Evolutionary conservation across 2,888 invertebrate species (phyloP).

Genomic region (Deilephila porcellus): DNA sequence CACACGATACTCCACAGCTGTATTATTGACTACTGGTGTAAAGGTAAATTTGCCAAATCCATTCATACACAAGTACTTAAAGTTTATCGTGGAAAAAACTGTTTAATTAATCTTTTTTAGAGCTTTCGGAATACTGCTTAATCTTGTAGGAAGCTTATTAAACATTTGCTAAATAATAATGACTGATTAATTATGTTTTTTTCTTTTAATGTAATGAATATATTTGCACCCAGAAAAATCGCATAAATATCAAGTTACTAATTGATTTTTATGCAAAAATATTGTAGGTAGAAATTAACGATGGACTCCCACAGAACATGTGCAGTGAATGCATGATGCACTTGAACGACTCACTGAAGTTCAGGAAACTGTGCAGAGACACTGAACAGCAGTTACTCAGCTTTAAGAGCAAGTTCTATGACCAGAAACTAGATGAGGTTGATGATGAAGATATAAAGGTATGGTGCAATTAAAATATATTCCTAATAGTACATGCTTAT

Average conservation of each 20-base stretch:
- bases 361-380: slow-evolving; percentile 54
- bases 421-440: not conserved
- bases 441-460: not conserved
- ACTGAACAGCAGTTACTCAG: slow-evolving; percentile 46
- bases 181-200: too few species aligned
- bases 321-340: slow-evolving; percentile 49
- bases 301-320: slow-evolving; percentile 60
- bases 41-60: slow-evolving; percentile 45
- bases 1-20: slow-evolving; percentile 40
- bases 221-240: too few species aligned
- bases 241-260: not conserved
- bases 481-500: too few species aligned
- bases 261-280: not conserved
- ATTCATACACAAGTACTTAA: too few species aligned
- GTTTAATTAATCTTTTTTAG: too few species aligned
- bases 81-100: too few species aligned
- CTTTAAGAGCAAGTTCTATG: slow-evolving; percentile 12
- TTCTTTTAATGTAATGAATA: too few species aligned
- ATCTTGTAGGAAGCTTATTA: too few species aligned
- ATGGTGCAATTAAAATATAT: not conserved
- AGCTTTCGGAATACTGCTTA: too few species aligned
- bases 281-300: slow-evolving; percentile 52
- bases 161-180: too few species aligned
- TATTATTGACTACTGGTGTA: slow-evolving; percentile 51
- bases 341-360: slow-evolving; percentile 49